Evolutionary conservation across 2,797 vertebrate species (phyloP).

Genomic region (Diceros bicornis): DNA sequence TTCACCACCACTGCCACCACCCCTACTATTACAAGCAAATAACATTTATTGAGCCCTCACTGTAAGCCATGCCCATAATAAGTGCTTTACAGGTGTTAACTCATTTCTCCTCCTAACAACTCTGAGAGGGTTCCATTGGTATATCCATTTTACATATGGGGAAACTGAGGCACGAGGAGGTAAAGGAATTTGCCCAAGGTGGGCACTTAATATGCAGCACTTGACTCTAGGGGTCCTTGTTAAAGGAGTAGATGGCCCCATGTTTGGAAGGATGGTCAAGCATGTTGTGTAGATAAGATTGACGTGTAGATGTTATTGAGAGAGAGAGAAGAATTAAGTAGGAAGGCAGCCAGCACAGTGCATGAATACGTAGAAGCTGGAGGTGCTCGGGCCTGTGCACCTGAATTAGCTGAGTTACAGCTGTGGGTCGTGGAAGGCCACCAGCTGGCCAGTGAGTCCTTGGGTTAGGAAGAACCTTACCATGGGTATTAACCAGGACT

Average conservation of each 20-base stretch:
- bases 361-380: background rate
- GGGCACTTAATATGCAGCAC: too few relatives aligned
- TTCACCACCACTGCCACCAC: too few relatives aligned
- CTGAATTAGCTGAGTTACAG: background rate
- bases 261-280: background rate
- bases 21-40: background rate
- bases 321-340: background rate
- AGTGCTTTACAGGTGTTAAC: background rate
- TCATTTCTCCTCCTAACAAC: background rate
- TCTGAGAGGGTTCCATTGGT: background rate
- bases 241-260: background rate
- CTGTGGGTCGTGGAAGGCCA: background rate
- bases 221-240: background rate
- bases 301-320: background rate
- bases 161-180: background rate
- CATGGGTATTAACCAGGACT: background rate
- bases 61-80: background rate
- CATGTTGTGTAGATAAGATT: background rate
- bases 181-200: background rate
- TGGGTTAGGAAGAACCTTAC: background rate
- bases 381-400: background rate
- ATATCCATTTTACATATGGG: background rate
- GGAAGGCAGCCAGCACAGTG: background rate
- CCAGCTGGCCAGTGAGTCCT: background rate
- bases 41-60: background rate